Conservation (phyloP, 2,113 vertebrate genomes). For the Ciconia boyciana region DNA sequence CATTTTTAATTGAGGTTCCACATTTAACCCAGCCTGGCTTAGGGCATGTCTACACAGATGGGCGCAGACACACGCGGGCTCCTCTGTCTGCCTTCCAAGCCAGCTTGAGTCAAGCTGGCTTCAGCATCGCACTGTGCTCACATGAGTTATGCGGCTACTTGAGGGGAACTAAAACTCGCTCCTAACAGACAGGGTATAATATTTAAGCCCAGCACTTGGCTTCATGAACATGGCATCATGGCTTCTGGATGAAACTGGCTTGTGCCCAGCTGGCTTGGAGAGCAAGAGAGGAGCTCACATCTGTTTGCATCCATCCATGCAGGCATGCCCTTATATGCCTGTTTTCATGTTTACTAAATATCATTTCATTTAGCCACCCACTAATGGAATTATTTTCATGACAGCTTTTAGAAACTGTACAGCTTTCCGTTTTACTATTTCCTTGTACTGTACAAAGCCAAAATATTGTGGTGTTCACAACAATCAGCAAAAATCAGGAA, state of each 20-base stretch:
- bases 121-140: rapidly evolving
- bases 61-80: background rate
- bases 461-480: background rate
- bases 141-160: background rate
- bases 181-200: background rate
- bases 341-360: constrained; percentile 20
- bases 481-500: background rate
- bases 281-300: background rate
- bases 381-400: constrained; percentile 4
- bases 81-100: constrained; percentile 29
- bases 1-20: background rate
- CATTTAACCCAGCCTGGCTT: constrained; percentile 25
- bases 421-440: background rate
- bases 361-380: constrained; percentile 15
- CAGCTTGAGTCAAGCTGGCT: background rate
- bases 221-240: background rate
- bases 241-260: background rate
- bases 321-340: background rate
- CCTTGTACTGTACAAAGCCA: background rate
- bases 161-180: background rate
- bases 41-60: constrained; percentile 56
- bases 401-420: background rate
- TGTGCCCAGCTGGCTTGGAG: background rate
- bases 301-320: background rate
- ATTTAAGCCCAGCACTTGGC: background rate